Evolutionary conservation across 2,113 vertebrate species (phyloP), one percentile per base, ranked within the genome.

Genomic region (Serilophus lunatus): DNA sequence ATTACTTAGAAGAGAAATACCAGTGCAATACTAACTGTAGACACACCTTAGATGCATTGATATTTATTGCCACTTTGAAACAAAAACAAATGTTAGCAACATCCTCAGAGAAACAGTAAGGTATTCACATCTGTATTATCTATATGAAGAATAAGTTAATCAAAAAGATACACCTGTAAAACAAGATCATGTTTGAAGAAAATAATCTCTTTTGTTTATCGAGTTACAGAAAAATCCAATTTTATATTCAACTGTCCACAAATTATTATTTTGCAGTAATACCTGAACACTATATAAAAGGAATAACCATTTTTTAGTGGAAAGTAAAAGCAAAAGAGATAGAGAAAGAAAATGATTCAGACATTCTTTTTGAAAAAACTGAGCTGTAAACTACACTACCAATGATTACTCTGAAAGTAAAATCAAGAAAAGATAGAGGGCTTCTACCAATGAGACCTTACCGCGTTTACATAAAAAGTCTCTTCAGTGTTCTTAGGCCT

Each of bases 1-100:
- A 64, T 45, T 75, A 44, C 75, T 81, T 89, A 70, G 15, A 94
- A 66, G 15, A 61, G 36, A 90, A 91, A 63, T 63, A 69, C 19
- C 14, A 49, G 24, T 33, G 31, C 3, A 17, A 53, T 59, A 7
- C 5, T 66, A 78, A 53, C 10, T n/a, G 13, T 33, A 78, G 42
- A 18, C 4, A 47, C 2, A 15, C 2, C 4, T 23, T 50, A 35
- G 50, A 57, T 87, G 70, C 18, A 9, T 33, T 84, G 7, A 45
- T 61, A 53, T 3, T 70, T 81, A 54, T 7, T 71, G 35, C 11
- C 1, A 1, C 12, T 71, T 78, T 63, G 54, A 70, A 89, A 49
- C 7, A 78, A 29, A 88, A 91, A 50, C 19, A 82, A 29, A 31
- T 60, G 14, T 53, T 72, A 76, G 5, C 22, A 51, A 18, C 19